These are phyloP conservation scores for Heloderma charlesbogerti DNA, from an alignment of 2,113 vertebrate genomes.

Conservation along the genomic window DNA sequence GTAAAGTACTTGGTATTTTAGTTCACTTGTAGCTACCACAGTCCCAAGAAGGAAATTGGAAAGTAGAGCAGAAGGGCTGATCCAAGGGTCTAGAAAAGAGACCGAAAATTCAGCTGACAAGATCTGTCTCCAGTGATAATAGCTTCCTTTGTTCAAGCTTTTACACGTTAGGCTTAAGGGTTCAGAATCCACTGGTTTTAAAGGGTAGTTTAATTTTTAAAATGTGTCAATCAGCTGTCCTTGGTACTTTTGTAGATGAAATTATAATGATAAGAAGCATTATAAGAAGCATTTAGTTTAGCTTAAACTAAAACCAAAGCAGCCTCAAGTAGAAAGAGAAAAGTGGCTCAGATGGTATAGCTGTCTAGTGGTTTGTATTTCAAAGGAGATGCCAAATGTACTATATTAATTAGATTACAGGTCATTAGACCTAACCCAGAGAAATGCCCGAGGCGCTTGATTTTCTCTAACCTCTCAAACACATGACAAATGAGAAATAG, in stretches of 20 bases:
- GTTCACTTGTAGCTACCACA: neutral
- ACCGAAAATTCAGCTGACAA: neutral
- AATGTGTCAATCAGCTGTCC: no score
- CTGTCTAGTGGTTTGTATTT: neutral
- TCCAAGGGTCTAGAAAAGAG: neutral
- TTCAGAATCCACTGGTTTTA: neutral
- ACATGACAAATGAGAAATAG: neutral
- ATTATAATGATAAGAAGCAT: neutral
- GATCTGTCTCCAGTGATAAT: neutral
- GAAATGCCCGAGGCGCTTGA: neutral
- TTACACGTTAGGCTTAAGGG: neutral
- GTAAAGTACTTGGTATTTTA: no score
- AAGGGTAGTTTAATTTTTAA: neutral
- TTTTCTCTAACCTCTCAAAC: neutral
- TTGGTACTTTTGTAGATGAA: neutral
- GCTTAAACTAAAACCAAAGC: neutral
- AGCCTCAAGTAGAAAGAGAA: no score
- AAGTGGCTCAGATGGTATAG: neutral
- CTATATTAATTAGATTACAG: conserved; percentile 5
- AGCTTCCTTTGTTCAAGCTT: neutral
- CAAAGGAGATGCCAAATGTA: neutral
- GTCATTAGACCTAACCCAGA: neutral
- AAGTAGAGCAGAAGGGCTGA: neutral
- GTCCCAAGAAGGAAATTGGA: neutral
- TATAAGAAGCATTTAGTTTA: no score